Base-by-base conservation (phyloP, 2,113 vertebrate species). In the Cinclus cinclus region DNA sequence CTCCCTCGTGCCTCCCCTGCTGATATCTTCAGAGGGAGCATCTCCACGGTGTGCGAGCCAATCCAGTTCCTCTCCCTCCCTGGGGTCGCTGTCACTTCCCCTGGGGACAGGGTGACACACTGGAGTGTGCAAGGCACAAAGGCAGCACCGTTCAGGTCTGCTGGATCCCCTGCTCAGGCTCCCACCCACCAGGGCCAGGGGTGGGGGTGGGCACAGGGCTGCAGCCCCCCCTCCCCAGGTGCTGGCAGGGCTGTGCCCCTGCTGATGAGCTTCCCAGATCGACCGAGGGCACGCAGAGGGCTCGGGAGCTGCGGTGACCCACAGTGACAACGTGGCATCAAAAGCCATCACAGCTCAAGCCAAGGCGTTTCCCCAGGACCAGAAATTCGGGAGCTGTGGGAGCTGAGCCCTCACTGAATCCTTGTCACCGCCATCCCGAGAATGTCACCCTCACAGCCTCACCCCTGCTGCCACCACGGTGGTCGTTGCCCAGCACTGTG, bases 181-280 rank as follows among this genome's bases (percentile, higher is more conserved):
- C 68, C 52, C 63, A 21, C 69, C 56, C 33, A 3, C 20, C 28
- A 3, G 0, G 1, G 56, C 22, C 0, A 1, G 53, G 0, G 0
- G 12, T 4, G 22, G 49, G 63, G 60, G 53, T n/a, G 70, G 83
- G 69, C 59, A 46, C 31, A 35, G 47, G 77, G 65, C 59, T 82
- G 68, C 79, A 75, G 46, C 47, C 28, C n/a, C 42, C 27, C 33
- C 22, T 19, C 8, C 42, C 41, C 70, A 19, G 33, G 53, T 42
- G 59, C 75, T 7, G 73, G 21, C 64, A 47, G 76, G 63, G 55
- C 37, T 53, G 39, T 2, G 17, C 68, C 0, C 1, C 11, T 21
- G 62, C 73, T 11, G 55, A 4, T 2, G 52, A 31, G 31, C 23
- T 63, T 9, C 73, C 73, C 44, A 3, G 21, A 4, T 2, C 3